Evolutionary conservation across 2,113 vertebrate genomes (phyloP).

Genomic region (Sinocyclocheilus grahami): DNA sequence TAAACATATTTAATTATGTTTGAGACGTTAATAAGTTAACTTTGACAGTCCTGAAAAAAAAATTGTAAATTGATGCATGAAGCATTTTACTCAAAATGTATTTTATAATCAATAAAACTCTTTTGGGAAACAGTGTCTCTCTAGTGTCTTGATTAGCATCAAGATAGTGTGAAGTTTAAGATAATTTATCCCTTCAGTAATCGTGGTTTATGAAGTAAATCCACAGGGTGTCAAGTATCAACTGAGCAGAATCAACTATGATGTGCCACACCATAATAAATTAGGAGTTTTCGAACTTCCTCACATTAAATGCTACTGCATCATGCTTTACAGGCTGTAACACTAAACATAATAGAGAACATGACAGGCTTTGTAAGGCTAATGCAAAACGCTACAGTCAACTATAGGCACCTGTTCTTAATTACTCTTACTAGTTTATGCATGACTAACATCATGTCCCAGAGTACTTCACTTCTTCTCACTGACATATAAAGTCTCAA

Average conservation of each 20-base stretch:
- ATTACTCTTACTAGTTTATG: constrained; percentile 65
- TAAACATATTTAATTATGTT: neutral
- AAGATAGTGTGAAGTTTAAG: constrained; percentile 20
- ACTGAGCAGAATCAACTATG: constrained; percentile 58
- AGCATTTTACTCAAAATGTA: neutral
- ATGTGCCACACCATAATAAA: constrained; percentile 71
- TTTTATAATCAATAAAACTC: constrained; percentile 45
- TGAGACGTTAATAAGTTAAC: neutral
- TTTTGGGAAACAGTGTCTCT: constrained; percentile 49
- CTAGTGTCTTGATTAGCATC: constrained; percentile 13
- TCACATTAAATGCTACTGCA: constrained; percentile 32
- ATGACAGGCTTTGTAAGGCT: constrained; percentile 38
- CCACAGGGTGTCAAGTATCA: constrained; percentile 66
- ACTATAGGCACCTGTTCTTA: neutral
- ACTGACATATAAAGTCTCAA: constrained; percentile 65
- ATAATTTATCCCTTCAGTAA: constrained; percentile 42
- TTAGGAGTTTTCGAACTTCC: constrained; percentile 60
- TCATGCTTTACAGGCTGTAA: neutral
- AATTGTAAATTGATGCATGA: neutral
- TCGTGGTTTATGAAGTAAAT: constrained; percentile 68
- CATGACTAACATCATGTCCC: constrained; percentile 75
- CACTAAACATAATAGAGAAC: neutral
- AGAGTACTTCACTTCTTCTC: constrained; percentile 71
- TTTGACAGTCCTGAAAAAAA: neutral
- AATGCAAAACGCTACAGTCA: neutral